These are phyloP conservation scores for Teleogryllus oceanicus DNA, from an alignment of 2,888 invertebrate species.

Conservation along the genomic window DNA sequence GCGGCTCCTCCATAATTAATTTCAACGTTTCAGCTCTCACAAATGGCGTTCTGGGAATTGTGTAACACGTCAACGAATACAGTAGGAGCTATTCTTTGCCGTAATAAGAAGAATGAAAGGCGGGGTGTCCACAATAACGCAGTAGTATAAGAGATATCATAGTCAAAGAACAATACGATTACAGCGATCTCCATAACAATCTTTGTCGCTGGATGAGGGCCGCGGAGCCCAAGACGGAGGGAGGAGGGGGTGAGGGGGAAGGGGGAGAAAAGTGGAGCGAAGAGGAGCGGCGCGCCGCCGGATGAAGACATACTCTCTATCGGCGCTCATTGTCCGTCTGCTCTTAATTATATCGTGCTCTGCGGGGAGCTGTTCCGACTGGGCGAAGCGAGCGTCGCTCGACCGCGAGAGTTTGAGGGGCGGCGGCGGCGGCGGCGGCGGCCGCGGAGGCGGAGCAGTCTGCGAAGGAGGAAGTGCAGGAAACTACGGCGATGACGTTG, in stretches of 20 bases:
- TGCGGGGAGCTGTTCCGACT: background rate
- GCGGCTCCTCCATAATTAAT: background rate
- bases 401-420: background rate
- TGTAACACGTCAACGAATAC: constrained; percentile 18
- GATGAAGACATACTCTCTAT: constrained; percentile 18
- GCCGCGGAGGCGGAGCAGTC: too few relatives aligned
- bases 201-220: background rate
- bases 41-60: background rate
- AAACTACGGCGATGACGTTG: too few relatives aligned
- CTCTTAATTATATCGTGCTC: background rate
- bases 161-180: constrained; percentile 2
- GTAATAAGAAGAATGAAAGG: background rate
- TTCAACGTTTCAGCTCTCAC: constrained; percentile 18
- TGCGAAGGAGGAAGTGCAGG: too few relatives aligned
- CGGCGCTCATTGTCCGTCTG: constrained; percentile 18
- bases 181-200: background rate
- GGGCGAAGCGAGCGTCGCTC: background rate
- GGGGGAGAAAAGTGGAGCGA: too few relatives aligned
- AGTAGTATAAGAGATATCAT: constrained; percentile 7
- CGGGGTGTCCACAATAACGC: background rate
- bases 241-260: background rate
- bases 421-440: background rate
- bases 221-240: background rate
- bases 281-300: too few relatives aligned
- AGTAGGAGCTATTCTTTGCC: constrained; percentile 1